A percentile compares a stretch with the other conserved stretches of the same genome.
phyloP scores from a whole-genome alignment of 2,888 invertebrate genomes.

The Odontocolon sp. region DNA sequence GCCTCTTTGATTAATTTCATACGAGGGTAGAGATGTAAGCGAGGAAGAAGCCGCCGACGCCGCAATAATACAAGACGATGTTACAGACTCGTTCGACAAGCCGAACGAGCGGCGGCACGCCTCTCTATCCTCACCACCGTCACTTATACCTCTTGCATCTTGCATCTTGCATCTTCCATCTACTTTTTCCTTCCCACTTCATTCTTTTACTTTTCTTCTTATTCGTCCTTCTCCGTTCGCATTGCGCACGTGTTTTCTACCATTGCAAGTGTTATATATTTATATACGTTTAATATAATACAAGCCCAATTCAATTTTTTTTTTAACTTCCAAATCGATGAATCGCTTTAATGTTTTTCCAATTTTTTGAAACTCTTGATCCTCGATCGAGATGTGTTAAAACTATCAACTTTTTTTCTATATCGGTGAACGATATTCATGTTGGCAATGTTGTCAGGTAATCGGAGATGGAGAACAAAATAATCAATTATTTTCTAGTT shows the following conservation, averaged over 20 bases:
- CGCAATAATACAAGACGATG: constrained; percentile 68
- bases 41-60: constrained; percentile 36
- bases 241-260: constrained; percentile 37
- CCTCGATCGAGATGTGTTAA: no score
- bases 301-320: no score
- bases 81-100: constrained; percentile 73
- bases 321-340: no score
- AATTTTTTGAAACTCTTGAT: no score
- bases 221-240: constrained; percentile 3
- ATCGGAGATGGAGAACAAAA: no score
- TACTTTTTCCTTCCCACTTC: background rate
- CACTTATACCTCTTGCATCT: constrained; percentile 58
- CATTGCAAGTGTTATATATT: no score
- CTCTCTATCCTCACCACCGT: constrained; percentile 50
- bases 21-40: constrained; percentile 43
- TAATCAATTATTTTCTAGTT: background rate
- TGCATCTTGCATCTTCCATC: background rate
- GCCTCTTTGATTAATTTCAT: constrained; percentile 73
- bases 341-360: no score
- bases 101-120: constrained; percentile 65
- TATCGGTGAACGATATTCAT: no score
- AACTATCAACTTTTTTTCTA: no score
- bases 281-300: no score
- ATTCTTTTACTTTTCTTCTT: background rate
- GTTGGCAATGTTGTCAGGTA: no score